phyloP scores from a whole-genome alignment of 1,140 invertebrate genomes.

The Palaemon carinicauda region DNA sequence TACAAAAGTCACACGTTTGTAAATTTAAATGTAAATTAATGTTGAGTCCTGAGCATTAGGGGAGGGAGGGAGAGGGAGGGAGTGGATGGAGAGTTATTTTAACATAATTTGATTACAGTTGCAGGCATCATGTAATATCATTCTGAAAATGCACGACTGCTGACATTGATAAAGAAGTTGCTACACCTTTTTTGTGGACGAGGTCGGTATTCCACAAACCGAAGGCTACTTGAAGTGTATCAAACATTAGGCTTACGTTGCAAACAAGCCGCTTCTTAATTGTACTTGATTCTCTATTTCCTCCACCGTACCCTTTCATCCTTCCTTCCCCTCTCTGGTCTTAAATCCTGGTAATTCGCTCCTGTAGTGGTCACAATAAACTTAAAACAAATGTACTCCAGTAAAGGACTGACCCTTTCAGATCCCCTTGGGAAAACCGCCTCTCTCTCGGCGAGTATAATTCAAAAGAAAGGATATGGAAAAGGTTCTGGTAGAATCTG shows the following conservation, averaged over 20 bases:
- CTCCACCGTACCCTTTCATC: neutral
- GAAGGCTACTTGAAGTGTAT: too few species aligned
- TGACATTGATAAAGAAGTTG: too few species aligned
- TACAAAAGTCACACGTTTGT: too few species aligned
- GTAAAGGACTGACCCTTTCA: neutral
- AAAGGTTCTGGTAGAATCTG: neutral
- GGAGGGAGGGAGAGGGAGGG: neutral
- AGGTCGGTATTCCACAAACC: too few species aligned
- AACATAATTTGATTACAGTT: neutral
- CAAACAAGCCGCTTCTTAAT: too few species aligned
- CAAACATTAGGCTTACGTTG: too few species aligned
- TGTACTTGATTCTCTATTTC: neutral
- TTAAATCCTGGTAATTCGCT: neutral
- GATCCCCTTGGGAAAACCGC: neutral
- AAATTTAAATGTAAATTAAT: too few species aligned
- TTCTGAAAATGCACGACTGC: too few species aligned
- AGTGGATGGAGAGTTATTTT: neutral
- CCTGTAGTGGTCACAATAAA: neutral
- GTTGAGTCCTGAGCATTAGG: too few species aligned
- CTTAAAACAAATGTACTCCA: neutral
- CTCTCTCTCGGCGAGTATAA: neutral
- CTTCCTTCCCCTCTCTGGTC: neutral
- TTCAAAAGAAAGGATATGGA: neutral
- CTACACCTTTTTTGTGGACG: too few species aligned
- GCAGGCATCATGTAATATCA: too few species aligned